Evolutionary conservation across 2,797 vertebrate genomes (phyloP), one percentile per base, ranked within the genome.

Genomic region (Vespertilio murinus): DNA sequence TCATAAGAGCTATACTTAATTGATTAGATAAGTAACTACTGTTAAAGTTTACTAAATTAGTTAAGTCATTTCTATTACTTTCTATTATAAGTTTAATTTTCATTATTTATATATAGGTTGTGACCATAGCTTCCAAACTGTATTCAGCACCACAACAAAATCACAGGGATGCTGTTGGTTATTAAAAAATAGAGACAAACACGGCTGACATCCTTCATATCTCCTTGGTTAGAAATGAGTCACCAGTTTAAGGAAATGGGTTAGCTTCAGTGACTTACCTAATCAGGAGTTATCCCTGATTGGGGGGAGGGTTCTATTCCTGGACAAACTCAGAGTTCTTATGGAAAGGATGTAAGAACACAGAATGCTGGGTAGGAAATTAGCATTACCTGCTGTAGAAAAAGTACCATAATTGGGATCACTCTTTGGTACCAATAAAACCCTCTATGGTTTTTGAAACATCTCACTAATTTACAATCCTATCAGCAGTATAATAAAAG

Each of bases 41-140:
- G 45, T n/a, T 79, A 84, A 84, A 90, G 28, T 77, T 91, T 40
- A 87, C 54, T 9, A 56, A 83, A 65, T 75, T 70, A 61, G 33
- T 91, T 59, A 73, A 90, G 64, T 47, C 70, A 75, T 52, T 85
- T 71, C 35, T 88, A 79, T 93, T 40, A 75, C 74, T 80, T 96
- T 67, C 45, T 40, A 33, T n/a, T 38, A 1, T 42, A 90, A 80
- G 8, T 71, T 71, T 79, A n/a, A 83, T 78, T 84, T 74, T 35
- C 88, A 67, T 77, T 64, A 77, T 52, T 70, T 56, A 49, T 3
- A 49, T 3, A 10, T 3, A 79, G 35, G 16, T 42, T n/a, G 82
- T 13, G 42, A 64, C 23, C 81, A 35, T 9, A 42, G 10, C 61
- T 87, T n/a, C 30, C 70, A n/a, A 69, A 38, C 7, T 77, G n/a